phyloP scores from a whole-genome alignment of 2,113 vertebrate species.

The Desmodus rotundus region DNA sequence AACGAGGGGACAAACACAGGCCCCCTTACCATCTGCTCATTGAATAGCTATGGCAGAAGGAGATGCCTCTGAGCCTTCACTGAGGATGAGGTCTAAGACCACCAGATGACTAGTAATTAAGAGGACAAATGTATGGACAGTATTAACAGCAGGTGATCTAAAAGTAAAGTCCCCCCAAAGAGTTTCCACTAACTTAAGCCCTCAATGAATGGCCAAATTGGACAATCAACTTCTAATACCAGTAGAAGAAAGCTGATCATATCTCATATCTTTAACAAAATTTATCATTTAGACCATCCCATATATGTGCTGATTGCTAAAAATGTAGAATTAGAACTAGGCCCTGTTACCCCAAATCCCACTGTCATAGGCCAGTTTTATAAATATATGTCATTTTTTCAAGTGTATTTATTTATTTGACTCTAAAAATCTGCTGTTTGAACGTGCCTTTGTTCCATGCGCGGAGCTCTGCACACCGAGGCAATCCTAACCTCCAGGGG shows the following conservation, averaged over 20 bases:
- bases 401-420: constrained; percentile 45
- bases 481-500: too few species aligned
- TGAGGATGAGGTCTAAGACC: not conserved
- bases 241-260: not conserved
- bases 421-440: not conserved
- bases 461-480: not conserved
- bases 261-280: not conserved
- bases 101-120: not conserved
- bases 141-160: not conserved
- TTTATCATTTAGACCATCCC: not conserved
- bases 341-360: not conserved
- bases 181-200: not conserved
- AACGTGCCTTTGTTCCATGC: not conserved
- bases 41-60: not conserved
- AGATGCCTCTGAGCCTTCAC: not conserved
- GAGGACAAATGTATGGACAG: not conserved
- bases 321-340: not conserved
- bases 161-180: not conserved
- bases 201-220: not conserved
- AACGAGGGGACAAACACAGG: constrained; percentile 64
- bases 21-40: constrained; percentile 62
- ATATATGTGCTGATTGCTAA: not conserved
- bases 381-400: constrained; percentile 49
- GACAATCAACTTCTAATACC: not conserved
- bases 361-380: constrained; percentile 19